Conservation (phyloP, 2,113 vertebrate species). For the Dipodomys ordii region DNA sequence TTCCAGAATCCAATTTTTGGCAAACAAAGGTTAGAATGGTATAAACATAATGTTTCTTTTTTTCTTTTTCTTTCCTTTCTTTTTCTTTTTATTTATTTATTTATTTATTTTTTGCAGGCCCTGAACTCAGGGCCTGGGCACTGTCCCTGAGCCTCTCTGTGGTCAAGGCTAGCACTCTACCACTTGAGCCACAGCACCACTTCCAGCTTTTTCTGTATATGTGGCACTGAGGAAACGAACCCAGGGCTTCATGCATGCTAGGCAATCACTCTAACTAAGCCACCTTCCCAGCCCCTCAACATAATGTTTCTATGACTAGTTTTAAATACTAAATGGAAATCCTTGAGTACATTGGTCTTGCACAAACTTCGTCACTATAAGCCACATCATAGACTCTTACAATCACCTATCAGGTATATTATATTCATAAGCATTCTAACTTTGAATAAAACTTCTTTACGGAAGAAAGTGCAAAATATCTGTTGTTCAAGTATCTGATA, state of each 20-base stretch:
- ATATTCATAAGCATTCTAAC: not conserved
- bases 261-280: too few species aligned
- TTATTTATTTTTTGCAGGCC: too few species aligned
- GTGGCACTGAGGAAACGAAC: too few species aligned
- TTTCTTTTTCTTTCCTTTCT: too few species aligned
- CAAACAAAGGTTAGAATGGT: conserved; percentile 23
- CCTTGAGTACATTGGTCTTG: not conserved
- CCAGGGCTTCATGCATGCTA: too few species aligned
- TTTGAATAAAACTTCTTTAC: conserved; percentile 9
- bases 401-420: not conserved
- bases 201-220: too few species aligned
- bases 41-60: not conserved
- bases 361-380: not conserved
- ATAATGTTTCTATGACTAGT: not conserved
- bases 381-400: not conserved
- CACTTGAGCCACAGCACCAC: too few species aligned
- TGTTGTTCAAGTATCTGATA: not conserved
- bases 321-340: not conserved
- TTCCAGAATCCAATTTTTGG: conserved; percentile 30
- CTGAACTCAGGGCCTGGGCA: too few species aligned
- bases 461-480: conserved; percentile 28
- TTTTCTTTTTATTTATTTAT: too few species aligned
- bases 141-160: too few species aligned
- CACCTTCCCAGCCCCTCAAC: not conserved
- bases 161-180: too few species aligned